A percentile compares a stretch with the other conserved stretches of the same genome.
Evolutionary conservation across 2,888 invertebrate species (phyloP).

Genomic region (Diabrotica balteata): DNA sequence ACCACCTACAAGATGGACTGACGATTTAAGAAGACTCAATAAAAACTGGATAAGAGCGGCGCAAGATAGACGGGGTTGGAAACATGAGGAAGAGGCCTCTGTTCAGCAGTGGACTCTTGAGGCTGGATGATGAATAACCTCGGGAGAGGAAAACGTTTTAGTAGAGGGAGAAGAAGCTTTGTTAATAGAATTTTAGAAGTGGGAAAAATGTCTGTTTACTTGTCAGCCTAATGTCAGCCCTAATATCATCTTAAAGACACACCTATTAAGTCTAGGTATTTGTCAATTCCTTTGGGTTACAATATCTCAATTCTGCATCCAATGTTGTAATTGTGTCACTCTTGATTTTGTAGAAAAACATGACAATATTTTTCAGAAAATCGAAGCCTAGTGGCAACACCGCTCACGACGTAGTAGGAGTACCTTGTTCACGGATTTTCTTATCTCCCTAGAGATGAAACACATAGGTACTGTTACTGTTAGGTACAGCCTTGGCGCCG

Average conservation of each 20-base stretch:
- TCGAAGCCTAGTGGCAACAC: not conserved
- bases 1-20: too few species aligned
- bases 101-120: too few species aligned
- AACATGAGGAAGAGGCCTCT: too few species aligned
- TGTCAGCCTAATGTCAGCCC: too few species aligned
- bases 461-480: slow-evolving; percentile 11
- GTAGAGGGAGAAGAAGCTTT: not conserved
- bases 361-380: not conserved
- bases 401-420: slow-evolving; percentile 5
- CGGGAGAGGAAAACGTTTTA: too few species aligned
- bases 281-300: not conserved
- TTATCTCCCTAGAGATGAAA: slow-evolving; percentile 17
- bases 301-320: not conserved
- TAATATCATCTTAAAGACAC: not conserved
- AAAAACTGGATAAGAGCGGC: too few species aligned
- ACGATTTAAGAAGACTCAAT: too few species aligned
- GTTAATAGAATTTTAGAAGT: not conserved
- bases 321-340: too few species aligned
- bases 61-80: too few species aligned
- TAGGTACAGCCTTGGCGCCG: slow-evolving; percentile 32
- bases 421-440: slow-evolving; percentile 9
- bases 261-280: too few species aligned
- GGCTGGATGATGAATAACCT: too few species aligned
- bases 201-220: not conserved
- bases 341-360: not conserved